phyloP scores from a whole-genome alignment of 92 coral and sea anemone species.

The Phenganax marumi region DNA sequence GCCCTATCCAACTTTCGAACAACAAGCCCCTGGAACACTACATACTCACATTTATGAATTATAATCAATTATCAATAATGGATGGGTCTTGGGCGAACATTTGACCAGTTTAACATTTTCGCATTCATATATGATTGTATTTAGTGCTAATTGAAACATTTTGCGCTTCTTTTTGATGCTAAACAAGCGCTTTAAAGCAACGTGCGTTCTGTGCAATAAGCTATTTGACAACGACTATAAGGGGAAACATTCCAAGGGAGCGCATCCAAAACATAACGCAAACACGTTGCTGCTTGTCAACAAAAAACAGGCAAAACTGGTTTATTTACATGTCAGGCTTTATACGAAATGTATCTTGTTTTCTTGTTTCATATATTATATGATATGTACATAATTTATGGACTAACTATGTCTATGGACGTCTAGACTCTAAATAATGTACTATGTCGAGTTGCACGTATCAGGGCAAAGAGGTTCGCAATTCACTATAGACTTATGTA shows the following conservation, averaged over 20 bases:
- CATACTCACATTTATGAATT: no score
- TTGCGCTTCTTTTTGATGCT: conserved; percentile 5
- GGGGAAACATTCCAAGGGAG: neutral
- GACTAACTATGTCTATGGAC: no score
- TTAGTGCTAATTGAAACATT: neutral
- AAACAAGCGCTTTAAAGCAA: neutral
- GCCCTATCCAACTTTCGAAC: no score
- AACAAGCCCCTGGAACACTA: no score
- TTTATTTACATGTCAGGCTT: neutral
- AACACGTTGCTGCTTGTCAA: conserved; percentile 16
- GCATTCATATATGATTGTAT: neutral
- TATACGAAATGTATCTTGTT: neutral
- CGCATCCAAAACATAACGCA: conserved; percentile 1
- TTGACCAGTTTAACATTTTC: neutral
- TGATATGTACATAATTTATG: no score
- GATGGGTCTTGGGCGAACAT: neutral
- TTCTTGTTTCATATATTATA: no score
- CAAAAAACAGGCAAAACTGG: conserved; percentile 6
- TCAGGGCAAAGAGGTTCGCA: no score
- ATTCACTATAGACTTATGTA: no score
- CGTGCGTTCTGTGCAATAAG: neutral
- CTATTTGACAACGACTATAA: neutral
- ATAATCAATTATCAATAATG: neutral
- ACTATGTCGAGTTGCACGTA: no score
- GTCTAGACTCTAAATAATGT: no score